Percentiles rank a stretch among this genome's conserved stretches.
phyloP scores from a whole-genome alignment of 1,140 invertebrate species.

The Eriosoma lanigerum region DNA sequence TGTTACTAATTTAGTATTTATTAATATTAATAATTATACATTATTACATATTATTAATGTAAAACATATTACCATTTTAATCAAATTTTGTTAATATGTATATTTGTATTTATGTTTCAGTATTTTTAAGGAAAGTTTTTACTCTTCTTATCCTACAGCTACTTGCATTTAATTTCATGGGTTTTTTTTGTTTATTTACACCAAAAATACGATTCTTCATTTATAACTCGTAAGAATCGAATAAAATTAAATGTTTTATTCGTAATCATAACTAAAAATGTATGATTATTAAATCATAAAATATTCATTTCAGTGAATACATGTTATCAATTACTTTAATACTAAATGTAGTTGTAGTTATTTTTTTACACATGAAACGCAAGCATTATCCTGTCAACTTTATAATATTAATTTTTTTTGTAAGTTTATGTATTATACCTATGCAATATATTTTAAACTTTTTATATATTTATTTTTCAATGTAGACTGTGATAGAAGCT shows the following conservation, averaged over 20 bases:
- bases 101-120: conserved; percentile 8
- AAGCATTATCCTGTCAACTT: conserved; percentile 32
- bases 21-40: too few relatives aligned
- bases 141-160: conserved; percentile 22
- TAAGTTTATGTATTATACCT: conserved; percentile 6
- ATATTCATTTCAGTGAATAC: conserved; percentile 39
- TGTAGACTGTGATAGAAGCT: conserved; percentile 35
- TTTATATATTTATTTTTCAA: too few relatives aligned
- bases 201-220: conserved; percentile 47
- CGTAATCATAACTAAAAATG: neutral
- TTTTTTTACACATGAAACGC: conserved; percentile 44
- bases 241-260: neutral
- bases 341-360: conserved; percentile 34
- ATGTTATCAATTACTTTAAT: conserved; percentile 43
- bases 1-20: too few relatives aligned
- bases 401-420: conserved; percentile 44
- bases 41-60: neutral
- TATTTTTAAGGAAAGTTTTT: conserved; percentile 40
- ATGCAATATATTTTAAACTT: too few relatives aligned
- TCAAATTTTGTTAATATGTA: neutral
- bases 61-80: too few relatives aligned
- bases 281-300: too few relatives aligned
- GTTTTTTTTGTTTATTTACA: conserved; percentile 47
- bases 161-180: conserved; percentile 26
- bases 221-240: conserved; percentile 33